Conservation (phyloP, 2,888 invertebrate genomes). For the Eremobia ochroleuca region DNA sequence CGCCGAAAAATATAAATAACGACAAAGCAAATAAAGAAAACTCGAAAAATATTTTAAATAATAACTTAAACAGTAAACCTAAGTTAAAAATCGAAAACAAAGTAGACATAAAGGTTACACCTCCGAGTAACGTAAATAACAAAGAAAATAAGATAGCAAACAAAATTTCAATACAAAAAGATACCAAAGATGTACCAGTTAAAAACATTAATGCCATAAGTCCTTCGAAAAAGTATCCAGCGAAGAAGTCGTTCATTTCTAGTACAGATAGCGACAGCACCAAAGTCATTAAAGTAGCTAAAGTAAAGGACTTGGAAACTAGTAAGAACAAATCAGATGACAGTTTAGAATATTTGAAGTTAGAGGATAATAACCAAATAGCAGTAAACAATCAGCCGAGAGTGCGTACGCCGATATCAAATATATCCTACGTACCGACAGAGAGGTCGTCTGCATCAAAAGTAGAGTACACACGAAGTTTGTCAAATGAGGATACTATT, state of each 20-base stretch:
- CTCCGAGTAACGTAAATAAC: conserved; percentile 77
- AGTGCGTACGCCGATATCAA: conserved; percentile 88
- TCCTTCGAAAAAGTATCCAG: conserved; percentile 88
- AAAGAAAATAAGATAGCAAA: conserved; percentile 80
- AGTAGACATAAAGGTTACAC: conserved; percentile 74
- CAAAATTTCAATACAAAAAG: conserved; percentile 87
- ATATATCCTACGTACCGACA: conserved; percentile 85
- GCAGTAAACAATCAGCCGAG: conserved; percentile 89
- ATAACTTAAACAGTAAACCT: conserved; percentile 66
- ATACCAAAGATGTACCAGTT: conserved; percentile 87
- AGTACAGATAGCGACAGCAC: conserved; percentile 84
- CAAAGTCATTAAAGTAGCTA: conserved; percentile 86
- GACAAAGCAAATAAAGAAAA: conserved; percentile 77
- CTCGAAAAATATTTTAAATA: conserved; percentile 73
- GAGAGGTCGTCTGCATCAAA: conserved; percentile 80
- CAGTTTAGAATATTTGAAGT: conserved; percentile 87
- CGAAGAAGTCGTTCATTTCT: conserved; percentile 85
- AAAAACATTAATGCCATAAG: conserved; percentile 87
- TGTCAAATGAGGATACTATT: conserved; percentile 83
- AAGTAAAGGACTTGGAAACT: conserved; percentile 88
- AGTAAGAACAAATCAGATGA: conserved; percentile 86
- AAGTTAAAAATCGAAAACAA: conserved; percentile 73
- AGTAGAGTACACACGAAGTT: conserved; percentile 83
- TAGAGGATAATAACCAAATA: conserved; percentile 87
- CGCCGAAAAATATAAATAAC: conserved; percentile 81